Percentiles rank a stretch among this genome's conserved stretches.
These are phyloP conservation scores for Drosophila mayri DNA, from an alignment of 1,140 invertebrate species.

Conservation along the genomic window DNA sequence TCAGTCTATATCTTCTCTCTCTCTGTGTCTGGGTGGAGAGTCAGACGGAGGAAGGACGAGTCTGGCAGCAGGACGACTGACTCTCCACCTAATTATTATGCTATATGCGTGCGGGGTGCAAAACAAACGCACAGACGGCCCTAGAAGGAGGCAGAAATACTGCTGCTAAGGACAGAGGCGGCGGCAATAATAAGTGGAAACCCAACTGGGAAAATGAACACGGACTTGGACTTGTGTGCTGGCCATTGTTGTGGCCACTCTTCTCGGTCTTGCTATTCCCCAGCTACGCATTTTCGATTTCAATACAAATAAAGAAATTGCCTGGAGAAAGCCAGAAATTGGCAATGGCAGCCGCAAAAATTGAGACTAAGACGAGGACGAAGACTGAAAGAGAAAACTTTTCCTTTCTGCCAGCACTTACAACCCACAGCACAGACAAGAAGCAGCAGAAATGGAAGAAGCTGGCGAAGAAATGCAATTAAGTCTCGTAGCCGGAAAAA, in stretches of 20 bases:
- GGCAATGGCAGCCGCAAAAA: constrained; percentile 73
- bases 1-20: constrained; percentile 11
- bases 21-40: constrained; percentile 34
- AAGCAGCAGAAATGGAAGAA: constrained; percentile 8
- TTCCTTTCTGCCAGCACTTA: constrained; percentile 77
- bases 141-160: constrained; percentile 14
- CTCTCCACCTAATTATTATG: constrained; percentile 80
- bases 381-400: constrained; percentile 59
- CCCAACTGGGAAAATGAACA: constrained; percentile 53
- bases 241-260: constrained; percentile 56
- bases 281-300: constrained; percentile 78
- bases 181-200: constrained; percentile 54
- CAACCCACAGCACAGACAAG: constrained; percentile 32
- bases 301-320: constrained; percentile 69
- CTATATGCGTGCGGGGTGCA: constrained; percentile 76
- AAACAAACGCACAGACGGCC: constrained; percentile 67
- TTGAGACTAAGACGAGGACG: constrained; percentile 11
- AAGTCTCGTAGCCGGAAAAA: constrained; percentile 59
- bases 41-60: constrained; percentile 37
- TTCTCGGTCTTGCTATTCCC: constrained; percentile 50
- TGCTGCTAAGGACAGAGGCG: constrained; percentile 22
- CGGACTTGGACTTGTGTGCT: constrained; percentile 24
- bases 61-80: constrained; percentile 55
- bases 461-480: constrained; percentile 67
- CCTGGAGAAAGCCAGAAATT: constrained; percentile 64